phyloP scores from a whole-genome alignment of 2,888 invertebrate species.

The Pseudoips prasinana region DNA sequence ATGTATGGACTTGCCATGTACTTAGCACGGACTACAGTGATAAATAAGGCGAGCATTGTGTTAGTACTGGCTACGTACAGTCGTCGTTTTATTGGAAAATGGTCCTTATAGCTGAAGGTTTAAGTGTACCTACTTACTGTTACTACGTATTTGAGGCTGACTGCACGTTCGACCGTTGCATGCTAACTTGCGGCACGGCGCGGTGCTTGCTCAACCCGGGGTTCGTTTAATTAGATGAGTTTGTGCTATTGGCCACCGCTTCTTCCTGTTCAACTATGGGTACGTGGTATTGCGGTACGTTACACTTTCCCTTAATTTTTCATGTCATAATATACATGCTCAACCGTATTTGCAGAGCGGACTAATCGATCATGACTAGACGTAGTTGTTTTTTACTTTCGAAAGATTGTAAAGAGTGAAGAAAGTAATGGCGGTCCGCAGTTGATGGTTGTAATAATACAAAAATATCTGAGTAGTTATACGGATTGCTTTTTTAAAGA shows the following conservation, averaged over 20 bases:
- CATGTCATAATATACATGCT: constrained; percentile 23
- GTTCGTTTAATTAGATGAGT: constrained; percentile 61
- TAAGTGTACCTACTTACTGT: too few relatives aligned
- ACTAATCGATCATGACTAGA: constrained; percentile 30
- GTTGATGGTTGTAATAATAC: too few relatives aligned
- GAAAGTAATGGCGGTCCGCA: constrained; percentile 27
- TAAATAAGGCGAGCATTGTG: constrained; percentile 32
- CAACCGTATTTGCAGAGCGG: constrained; percentile 18
- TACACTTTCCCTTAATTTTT: constrained; percentile 38
- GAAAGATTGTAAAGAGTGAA: too few relatives aligned
- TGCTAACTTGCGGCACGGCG: constrained; percentile 11
- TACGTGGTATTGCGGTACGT: constrained; percentile 43
- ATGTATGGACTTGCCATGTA: constrained; percentile 26
- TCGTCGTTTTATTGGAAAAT: too few relatives aligned
- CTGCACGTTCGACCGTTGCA: constrained; percentile 34
- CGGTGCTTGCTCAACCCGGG: constrained; percentile 38
- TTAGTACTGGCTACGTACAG: constrained; percentile 14
- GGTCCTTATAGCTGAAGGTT: too few relatives aligned
- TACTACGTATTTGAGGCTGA: too few relatives aligned
- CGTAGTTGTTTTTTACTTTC: constrained; percentile 14
- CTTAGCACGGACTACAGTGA: constrained; percentile 33
- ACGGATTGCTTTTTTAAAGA: too few relatives aligned
- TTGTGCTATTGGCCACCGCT: constrained; percentile 50
- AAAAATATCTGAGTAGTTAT: too few relatives aligned
- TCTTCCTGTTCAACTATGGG: constrained; percentile 39